These are phyloP conservation scores for Himantopus leucocephalus DNA, from an alignment of 2,113 vertebrate genomes.

Conservation along the genomic window DNA sequence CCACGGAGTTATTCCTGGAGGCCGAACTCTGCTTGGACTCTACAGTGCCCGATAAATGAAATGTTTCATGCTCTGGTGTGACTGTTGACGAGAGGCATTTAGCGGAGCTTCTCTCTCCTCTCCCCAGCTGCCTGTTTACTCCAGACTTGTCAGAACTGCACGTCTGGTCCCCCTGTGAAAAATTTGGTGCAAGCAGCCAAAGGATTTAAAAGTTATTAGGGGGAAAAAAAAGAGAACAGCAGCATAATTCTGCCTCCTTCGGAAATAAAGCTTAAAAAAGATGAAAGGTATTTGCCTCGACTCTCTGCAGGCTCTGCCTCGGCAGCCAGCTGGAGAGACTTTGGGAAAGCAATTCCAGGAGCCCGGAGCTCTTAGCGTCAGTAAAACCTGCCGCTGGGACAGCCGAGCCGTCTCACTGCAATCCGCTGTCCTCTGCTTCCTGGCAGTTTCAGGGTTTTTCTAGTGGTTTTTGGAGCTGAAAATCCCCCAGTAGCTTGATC, in stretches of 20 bases:
- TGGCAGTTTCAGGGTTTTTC: background rate
- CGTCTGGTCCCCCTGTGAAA: background rate
- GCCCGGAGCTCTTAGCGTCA: background rate
- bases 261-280: conserved; percentile 53
- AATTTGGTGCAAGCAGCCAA: conserved; percentile 4
- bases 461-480: background rate
- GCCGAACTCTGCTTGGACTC: background rate
- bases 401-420: background rate
- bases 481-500: background rate
- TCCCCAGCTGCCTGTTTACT: background rate
- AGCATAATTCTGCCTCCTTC: conserved; percentile 2
- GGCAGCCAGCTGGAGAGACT: background rate
- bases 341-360: conserved; percentile 42
- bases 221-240: background rate
- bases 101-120: background rate
- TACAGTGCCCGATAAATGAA: background rate
- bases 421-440: background rate
- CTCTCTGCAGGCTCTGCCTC: background rate
- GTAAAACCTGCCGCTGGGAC: background rate
- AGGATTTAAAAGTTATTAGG: conserved; percentile 43
- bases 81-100: background rate
- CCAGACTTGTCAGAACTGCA: background rate
- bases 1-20: background rate
- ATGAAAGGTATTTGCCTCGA: conserved; percentile 42
- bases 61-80: background rate